phyloP scores from a whole-genome alignment of 2,888 invertebrate species.

The Trichacis sp. region DNA sequence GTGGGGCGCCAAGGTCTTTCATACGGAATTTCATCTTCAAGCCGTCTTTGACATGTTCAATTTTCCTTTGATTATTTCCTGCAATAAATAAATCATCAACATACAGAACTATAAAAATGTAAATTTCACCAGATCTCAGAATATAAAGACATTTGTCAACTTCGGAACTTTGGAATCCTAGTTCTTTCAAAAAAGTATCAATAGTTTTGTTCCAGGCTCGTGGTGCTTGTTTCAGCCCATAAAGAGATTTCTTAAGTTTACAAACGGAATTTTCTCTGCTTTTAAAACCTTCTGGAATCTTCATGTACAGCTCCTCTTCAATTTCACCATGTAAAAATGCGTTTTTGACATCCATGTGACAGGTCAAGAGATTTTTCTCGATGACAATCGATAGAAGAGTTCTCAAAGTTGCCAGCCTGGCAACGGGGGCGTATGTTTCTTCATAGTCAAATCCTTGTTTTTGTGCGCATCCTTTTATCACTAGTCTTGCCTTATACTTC shows the following conservation, averaged over 20 bases:
- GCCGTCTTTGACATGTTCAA: conserved; percentile 35
- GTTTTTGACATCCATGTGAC: too few relatives aligned
- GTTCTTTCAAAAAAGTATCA: conserved; percentile 34
- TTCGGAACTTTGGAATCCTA: conserved; percentile 39
- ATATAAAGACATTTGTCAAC: conserved; percentile 49
- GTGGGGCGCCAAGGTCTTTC: conserved; percentile 47
- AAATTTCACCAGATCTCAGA: conserved; percentile 13
- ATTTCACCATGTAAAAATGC: conserved; percentile 51
- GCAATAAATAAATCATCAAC: conserved; percentile 52
- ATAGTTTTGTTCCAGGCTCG: conserved; percentile 49
- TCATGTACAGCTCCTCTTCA: conserved; percentile 50
- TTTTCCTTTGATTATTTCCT: conserved; percentile 30
- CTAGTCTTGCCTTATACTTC: conserved; percentile 49
- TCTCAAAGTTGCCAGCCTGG: conserved; percentile 35
- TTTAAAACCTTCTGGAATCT: conserved; percentile 23
- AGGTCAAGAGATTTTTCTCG: conserved; percentile 26
- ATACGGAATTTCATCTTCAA: conserved; percentile 46
- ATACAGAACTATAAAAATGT: conserved; percentile 46
- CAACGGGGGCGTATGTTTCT: conserved; percentile 54
- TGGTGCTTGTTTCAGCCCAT: conserved; percentile 54
- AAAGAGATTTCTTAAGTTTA: conserved; percentile 49
- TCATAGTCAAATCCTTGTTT: conserved; percentile 47
- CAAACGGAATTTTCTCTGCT: conserved; percentile 30
- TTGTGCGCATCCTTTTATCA: conserved; percentile 47
- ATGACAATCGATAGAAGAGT: conserved; percentile 29